A percentile compares a stretch with the other conserved stretches of the same genome.
phyloP scores from a whole-genome alignment of 2,113 vertebrate genomes.

The Gymnorhina tibicen region DNA sequence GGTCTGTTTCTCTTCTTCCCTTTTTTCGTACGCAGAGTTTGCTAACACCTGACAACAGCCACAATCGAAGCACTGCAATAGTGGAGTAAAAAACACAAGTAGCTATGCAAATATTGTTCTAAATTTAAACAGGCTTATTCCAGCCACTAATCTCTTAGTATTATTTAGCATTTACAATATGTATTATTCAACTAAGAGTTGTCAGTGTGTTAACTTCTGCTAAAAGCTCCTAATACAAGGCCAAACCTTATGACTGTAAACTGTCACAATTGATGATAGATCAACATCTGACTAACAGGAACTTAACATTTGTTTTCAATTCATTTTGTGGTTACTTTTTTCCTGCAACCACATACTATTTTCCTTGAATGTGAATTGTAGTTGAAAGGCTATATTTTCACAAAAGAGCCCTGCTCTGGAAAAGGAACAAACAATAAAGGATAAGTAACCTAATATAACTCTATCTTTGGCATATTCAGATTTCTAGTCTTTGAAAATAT shows the following conservation, averaged over 20 bases:
- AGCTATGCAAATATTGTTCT: background rate
- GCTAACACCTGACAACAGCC: background rate
- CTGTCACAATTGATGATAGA: background rate
- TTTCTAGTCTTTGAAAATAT: background rate
- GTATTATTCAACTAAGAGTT: background rate
- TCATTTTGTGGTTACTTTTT: background rate
- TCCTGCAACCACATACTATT: background rate
- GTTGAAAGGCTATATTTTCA: background rate
- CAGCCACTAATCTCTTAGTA: background rate
- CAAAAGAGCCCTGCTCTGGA: background rate
- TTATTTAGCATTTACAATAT: background rate
- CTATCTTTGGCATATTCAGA: background rate
- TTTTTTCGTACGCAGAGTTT: background rate
- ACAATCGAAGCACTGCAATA: background rate
- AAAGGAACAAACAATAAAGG: background rate
- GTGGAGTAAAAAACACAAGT: background rate
- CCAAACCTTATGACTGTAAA: background rate
- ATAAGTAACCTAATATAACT: background rate
- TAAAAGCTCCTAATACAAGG: background rate
- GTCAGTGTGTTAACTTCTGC: background rate
- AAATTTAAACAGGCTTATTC: background rate
- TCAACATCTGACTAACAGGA: background rate
- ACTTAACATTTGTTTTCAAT: background rate
- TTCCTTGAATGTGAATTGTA: background rate
- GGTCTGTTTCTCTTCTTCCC: background rate